phyloP scores from a whole-genome alignment of 2,113 vertebrate species.

The Etheostoma spectabile region DNA sequence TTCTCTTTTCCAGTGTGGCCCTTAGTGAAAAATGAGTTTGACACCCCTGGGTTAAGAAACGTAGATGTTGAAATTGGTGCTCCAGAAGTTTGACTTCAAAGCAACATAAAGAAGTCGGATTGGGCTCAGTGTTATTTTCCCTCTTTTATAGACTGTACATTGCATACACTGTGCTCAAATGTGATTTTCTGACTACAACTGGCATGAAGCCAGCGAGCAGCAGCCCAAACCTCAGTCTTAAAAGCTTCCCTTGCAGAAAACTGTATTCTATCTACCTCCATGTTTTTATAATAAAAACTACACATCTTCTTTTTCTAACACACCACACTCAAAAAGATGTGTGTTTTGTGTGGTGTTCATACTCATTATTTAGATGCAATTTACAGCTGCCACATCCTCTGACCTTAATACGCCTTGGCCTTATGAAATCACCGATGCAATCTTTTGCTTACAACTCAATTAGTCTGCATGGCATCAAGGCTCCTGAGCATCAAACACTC shows the following conservation, averaged over 20 bases:
- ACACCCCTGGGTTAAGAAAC: background rate
- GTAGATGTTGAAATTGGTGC: background rate
- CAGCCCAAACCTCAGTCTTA: background rate
- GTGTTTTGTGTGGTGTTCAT: background rate
- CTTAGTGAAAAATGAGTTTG: no score
- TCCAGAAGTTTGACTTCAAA: background rate
- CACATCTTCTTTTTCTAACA: background rate
- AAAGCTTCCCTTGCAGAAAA: slow-evolving; percentile 6
- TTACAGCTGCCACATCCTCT: slow-evolving; percentile 73
- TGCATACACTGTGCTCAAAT: background rate
- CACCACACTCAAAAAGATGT: background rate
- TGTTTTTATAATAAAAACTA: slow-evolving; percentile 1
- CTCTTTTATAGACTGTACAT: background rate
- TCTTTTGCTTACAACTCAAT: slow-evolving; percentile 69
- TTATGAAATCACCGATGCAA: slow-evolving; percentile 72
- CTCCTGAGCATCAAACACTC: slow-evolving; percentile 68
- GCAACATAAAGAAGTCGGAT: background rate
- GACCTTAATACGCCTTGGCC: slow-evolving; percentile 64
- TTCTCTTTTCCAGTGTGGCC: no score
- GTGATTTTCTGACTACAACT: background rate
- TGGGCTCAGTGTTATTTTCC: no score
- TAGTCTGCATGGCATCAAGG: slow-evolving; percentile 70
- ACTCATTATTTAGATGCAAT: slow-evolving; percentile 72
- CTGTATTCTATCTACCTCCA: background rate
- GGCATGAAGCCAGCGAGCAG: background rate